Evolutionary conservation across 2,113 vertebrate genomes (phyloP).

Genomic region (Copsychus sechellarum): DNA sequence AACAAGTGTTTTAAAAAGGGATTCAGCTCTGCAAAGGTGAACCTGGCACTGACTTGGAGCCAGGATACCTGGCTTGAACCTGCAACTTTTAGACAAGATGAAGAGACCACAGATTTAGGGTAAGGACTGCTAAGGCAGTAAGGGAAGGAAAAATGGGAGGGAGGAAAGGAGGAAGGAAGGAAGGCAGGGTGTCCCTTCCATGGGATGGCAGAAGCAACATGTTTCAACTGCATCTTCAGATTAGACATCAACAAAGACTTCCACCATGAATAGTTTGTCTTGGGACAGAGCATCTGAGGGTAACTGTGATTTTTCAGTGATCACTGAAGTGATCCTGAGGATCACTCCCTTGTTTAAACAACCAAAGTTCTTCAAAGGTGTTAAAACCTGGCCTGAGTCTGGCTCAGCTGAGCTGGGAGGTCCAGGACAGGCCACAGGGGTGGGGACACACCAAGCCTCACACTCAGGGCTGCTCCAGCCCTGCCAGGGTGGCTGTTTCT

Average conservation of each 20-base stretch:
- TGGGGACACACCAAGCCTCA: background rate
- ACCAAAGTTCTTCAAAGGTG: background rate
- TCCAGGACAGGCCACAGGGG: background rate
- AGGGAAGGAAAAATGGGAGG: background rate
- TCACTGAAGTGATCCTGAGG: background rate
- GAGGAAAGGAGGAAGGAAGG: too few relatives aligned
- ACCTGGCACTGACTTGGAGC: background rate
- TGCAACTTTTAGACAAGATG: background rate
- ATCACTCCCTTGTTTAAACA: background rate
- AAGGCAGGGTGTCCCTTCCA: background rate
- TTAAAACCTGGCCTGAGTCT: background rate
- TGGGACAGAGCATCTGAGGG: background rate
- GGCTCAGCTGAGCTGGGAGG: background rate
- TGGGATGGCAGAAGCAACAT: background rate
- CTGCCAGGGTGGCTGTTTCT: background rate
- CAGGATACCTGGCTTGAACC: background rate
- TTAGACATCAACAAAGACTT: background rate
- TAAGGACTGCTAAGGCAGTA: background rate
- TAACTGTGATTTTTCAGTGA: too few relatives aligned
- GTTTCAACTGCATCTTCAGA: background rate
- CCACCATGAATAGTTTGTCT: background rate
- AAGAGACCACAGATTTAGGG: background rate
- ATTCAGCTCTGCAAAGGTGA: background rate
- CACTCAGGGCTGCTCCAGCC: background rate
- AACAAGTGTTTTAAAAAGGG: background rate